A percentile compares a stretch with the other conserved stretches of the same genome.
phyloP scores from a whole-genome alignment of 2,888 invertebrate species.

The Piscicola geometra region DNA sequence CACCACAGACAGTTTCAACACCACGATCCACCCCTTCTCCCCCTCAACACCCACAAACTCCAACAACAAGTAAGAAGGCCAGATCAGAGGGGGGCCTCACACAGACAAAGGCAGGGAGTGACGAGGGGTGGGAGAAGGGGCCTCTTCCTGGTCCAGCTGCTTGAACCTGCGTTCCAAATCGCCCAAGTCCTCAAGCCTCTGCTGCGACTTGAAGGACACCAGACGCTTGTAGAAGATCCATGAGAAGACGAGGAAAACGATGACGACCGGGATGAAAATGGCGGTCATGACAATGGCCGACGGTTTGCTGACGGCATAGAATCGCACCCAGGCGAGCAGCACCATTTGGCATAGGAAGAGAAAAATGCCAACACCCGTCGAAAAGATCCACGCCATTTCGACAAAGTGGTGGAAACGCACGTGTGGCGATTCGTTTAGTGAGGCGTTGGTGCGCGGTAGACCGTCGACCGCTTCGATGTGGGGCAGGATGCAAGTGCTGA shows the following conservation, averaged over 20 bases:
- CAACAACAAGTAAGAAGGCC: too few relatives aligned
- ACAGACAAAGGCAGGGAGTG: too few relatives aligned
- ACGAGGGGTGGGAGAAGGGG: too few relatives aligned
- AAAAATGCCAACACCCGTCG: slow-evolving; percentile 34
- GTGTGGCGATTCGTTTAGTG: slow-evolving; percentile 32
- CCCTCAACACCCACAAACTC: too few relatives aligned
- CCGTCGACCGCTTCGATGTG: slow-evolving; percentile 34
- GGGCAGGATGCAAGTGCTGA: slow-evolving; percentile 37
- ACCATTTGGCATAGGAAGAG: slow-evolving; percentile 36
- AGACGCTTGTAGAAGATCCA: slow-evolving; percentile 33
- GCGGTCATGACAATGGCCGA: slow-evolving; percentile 28
- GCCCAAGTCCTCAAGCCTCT: slow-evolving; percentile 23
- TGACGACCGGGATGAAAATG: slow-evolving; percentile 32
- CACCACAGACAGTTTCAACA: too few relatives aligned
- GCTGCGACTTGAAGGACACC: slow-evolving; percentile 30
- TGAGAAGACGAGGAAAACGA: slow-evolving; percentile 33
- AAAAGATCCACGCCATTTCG: slow-evolving; percentile 37
- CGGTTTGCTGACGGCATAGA: slow-evolving; percentile 12
- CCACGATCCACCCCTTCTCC: too few relatives aligned
- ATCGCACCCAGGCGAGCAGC: slow-evolving; percentile 35
- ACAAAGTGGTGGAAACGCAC: slow-evolving; percentile 27
- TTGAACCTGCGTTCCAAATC: slow-evolving; percentile 29
- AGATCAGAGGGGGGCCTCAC: too few relatives aligned
- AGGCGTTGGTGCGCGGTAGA: background rate
- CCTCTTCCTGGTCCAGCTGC: too few relatives aligned